Base-by-base conservation (phyloP, 2,113 vertebrate genomes). In the Tretioscincus oriximinensis region DNA sequence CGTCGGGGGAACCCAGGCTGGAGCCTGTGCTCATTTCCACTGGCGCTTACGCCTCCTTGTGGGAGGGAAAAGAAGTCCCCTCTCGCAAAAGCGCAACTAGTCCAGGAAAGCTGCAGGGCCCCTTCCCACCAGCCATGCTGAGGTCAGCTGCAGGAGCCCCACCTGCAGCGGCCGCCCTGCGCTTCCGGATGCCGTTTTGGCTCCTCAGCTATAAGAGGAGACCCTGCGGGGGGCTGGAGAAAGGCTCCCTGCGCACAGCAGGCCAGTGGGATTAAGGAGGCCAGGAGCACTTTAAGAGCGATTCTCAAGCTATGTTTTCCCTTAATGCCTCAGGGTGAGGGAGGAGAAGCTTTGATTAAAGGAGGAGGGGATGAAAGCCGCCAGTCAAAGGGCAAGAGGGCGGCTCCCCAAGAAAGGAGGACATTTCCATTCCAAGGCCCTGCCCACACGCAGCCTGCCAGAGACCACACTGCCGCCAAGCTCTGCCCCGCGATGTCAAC, bases 191-290 rank as follows among this genome's bases (percentile, higher is more conserved):
- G n/a, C n/a, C n/a, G n/a, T 87, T 93, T 89, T 91, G 86, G 91
- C 90, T 91, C 91, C 88, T 91, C 91, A 91, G 91, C 90, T 93
- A 83, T 84, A 83, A 91, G 91, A 47, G 49, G 82, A 90, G 87
- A 75, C 35, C 22, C 76, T 0, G 28, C 79, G 81, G 76, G 90
- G 82, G 78, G 51, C 11, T 84, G 70, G 84, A 88, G 92, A 88
- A 88, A 91, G 84, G 72, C 88, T 93, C 86, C 76, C 26, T 77
- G 82, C 91, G 87, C 86, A 63, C 78, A 88, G 87, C 85, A 86
- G 88, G 90, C 77, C 0, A 63, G 81, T 76, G 83, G 85, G 88
- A 80, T 87, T 81, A 72, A 84, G 88, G 86, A 90, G 84, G 73
- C 75, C 61, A 87, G 85, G 81, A 80, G 87, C 85, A 88, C 63